Evolutionary conservation across 2,797 vertebrate genomes (phyloP).

Genomic region (Otolemur crassicaudatus): DNA sequence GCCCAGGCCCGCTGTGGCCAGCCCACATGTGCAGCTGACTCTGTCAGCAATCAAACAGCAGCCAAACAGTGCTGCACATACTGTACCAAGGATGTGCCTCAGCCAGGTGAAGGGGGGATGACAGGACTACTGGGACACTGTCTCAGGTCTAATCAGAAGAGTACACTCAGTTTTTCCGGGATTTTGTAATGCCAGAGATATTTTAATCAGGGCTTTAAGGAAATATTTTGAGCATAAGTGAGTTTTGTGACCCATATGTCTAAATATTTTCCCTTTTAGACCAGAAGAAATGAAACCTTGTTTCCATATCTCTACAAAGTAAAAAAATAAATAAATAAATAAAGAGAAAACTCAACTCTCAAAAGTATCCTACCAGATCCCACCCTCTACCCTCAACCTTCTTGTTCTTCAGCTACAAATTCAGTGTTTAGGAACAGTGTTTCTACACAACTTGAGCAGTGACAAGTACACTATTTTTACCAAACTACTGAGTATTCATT

Average conservation of each 20-base stretch:
- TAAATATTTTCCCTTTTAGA: conserved; percentile 62
- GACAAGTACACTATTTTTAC: not conserved
- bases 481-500: not conserved
- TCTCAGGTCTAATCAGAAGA: conserved; percentile 1
- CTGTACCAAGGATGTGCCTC: not conserved
- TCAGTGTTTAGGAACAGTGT: not conserved
- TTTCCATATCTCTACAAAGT: not conserved
- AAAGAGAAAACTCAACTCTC: not conserved
- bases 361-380: not conserved
- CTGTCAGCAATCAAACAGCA: conserved; percentile 55
- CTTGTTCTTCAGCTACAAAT: not conserved
- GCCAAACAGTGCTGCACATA: conserved; percentile 50
- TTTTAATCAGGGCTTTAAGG: conserved; percentile 13
- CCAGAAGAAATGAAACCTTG: not conserved
- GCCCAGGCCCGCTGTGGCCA: conserved; percentile 42
- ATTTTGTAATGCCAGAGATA: not conserved
- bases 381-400: not conserved
- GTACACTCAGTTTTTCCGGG: not conserved
- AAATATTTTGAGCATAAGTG: conserved; percentile 43
- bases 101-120: conserved; percentile 59
- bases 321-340: not conserved
- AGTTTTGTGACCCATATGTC: conserved; percentile 42
- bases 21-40: conserved; percentile 53
- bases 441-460: not conserved
- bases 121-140: not conserved